Evolutionary conservation across 2,888 invertebrate genomes (phyloP).

Genomic region (Tipula confusa): DNA sequence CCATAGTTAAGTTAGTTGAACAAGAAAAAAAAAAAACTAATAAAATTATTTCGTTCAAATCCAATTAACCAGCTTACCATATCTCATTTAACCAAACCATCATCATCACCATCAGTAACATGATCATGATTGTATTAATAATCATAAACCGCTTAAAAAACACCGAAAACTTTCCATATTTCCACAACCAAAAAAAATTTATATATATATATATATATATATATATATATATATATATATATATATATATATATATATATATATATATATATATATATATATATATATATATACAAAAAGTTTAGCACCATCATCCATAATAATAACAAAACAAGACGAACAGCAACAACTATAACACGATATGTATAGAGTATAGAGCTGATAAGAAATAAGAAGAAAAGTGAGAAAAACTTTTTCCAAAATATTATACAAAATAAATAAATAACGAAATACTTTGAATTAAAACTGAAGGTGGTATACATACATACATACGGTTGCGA

Average conservation of each 20-base stretch:
- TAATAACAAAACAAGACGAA: background rate
- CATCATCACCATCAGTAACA: background rate
- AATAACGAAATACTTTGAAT: background rate
- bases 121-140: constrained; percentile 20
- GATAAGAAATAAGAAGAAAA: background rate
- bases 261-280: too few relatives aligned
- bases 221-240: too few relatives aligned
- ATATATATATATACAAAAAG: background rate
- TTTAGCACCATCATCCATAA: constrained; percentile 12
- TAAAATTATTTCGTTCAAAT: background rate
- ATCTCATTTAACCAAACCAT: background rate
- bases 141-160: constrained; percentile 8
- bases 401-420: background rate
- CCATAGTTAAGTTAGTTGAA: too few relatives aligned
- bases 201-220: too few relatives aligned
- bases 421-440: background rate
- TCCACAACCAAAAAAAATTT: background rate
- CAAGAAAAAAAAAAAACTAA: too few relatives aligned
- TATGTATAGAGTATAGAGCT: too few relatives aligned
- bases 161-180: background rate
- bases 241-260: too few relatives aligned
- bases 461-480: background rate
- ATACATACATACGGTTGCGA: background rate
- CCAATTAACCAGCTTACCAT: background rate
- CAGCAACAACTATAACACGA: background rate